Base-by-base conservation (phyloP, 2,797 vertebrate species). In the Anas flavirostris region DNA sequence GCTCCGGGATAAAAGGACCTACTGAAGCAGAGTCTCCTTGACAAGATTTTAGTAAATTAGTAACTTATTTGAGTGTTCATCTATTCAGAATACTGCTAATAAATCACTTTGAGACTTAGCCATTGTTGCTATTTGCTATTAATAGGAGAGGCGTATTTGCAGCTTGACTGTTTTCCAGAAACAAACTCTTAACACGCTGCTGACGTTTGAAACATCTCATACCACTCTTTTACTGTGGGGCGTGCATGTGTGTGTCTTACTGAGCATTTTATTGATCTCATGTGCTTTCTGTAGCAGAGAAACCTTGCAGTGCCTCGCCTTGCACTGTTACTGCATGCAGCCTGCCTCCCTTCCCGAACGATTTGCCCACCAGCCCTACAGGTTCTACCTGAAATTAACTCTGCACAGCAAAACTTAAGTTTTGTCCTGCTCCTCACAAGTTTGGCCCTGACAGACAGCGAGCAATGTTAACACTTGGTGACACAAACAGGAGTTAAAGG, bases 11-110 rank as follows among this genome's bases (percentile, higher is more conserved):
- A 96, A 96, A 97, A 96, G 68, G 41, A 82, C 53, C 94, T 96
- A 97, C 62, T 97, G 95, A 90, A 94, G 93, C 95, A 94, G 80
- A 93, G 90, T 94, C 80, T 90, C 88, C 88, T 94, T 91, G 90
- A 97, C 93, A 89, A 93, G 87, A 87, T 94, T 96, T 94, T 96
- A 82, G 93, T 93, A 95, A 93, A 90, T 95, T 96, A 88, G 62
- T 94, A 85, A 91, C 94, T 96, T 96, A 88, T 94, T 93, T 85
- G 92, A 80, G 52, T 87, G 74, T 87, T 94, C 93, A 72, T 96
- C 64, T 82, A 43, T 91, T 93, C 75, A 94, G 82, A 92, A 96
- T 92, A 94, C 78, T 75, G 95, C 95, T 96, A 96, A 97, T 97
- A 96, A 96, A 95, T 92, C 91, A 77, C 83, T 93, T 64, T n/a